Evolutionary conservation across 2,888 invertebrate genomes (phyloP).

Genomic region (Calameuta filiformis): DNA sequence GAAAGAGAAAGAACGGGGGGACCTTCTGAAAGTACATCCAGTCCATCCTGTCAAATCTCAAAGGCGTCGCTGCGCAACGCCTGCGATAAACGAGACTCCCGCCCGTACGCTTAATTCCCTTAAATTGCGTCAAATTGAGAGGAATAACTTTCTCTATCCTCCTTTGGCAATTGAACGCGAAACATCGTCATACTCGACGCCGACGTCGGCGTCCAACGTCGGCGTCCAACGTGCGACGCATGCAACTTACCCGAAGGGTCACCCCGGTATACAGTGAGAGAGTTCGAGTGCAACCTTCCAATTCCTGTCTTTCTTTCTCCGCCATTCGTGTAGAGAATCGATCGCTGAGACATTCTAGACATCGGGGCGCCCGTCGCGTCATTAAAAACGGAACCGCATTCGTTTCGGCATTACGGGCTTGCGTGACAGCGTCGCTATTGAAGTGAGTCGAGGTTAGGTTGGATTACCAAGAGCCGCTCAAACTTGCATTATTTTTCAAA

Average conservation of each 20-base stretch:
- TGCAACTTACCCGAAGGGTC: constrained; percentile 48
- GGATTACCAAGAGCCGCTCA: neutral
- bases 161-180: constrained; percentile 53
- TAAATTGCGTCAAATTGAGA: constrained; percentile 60
- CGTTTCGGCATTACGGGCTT: too few species aligned
- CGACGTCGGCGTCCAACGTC: constrained; percentile 21
- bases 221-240: constrained; percentile 32
- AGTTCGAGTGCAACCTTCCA: too few species aligned
- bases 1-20: too few species aligned
- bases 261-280: constrained; percentile 12
- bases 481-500: too few species aligned
- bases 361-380: constrained; percentile 45
- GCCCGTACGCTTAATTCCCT: constrained; percentile 50
- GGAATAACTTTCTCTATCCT: constrained; percentile 60
- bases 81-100: too few species aligned
- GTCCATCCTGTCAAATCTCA: too few species aligned
- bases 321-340: constrained; percentile 16
- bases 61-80: too few species aligned
- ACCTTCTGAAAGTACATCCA: too few species aligned
- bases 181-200: constrained; percentile 27
- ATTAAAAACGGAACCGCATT: constrained; percentile 25
- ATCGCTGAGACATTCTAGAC: constrained; percentile 37
- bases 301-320: too few species aligned
- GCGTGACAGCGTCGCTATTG: too few species aligned
- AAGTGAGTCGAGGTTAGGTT: too few species aligned